Percentiles rank a stretch among this genome's conserved stretches.
Conservation (phyloP, 1,140 invertebrate genomes). For the Nixonia krombeini region DNA sequence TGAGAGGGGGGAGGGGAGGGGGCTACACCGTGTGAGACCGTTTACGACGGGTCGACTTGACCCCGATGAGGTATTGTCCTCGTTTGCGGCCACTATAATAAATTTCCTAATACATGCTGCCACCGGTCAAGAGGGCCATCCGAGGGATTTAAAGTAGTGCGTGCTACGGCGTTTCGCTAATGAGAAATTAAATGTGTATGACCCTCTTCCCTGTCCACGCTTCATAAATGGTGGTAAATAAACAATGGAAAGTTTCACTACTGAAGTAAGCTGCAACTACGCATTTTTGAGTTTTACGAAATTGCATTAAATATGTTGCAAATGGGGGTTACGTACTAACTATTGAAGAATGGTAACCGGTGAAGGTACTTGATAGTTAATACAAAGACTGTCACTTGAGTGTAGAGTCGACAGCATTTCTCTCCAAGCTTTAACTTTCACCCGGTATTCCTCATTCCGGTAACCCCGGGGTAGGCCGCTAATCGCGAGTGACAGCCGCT, state of each 20-base stretch:
- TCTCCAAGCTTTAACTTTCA: not conserved
- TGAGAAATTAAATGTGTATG: too few species aligned
- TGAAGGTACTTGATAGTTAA: constrained; percentile 50
- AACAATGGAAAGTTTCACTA: too few species aligned
- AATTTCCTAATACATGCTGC: constrained; percentile 33
- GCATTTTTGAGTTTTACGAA: too few species aligned
- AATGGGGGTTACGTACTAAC: too few species aligned
- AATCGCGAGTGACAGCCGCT: constrained; percentile 42
- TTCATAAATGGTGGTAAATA: too few species aligned
- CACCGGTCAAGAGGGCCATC: constrained; percentile 1
- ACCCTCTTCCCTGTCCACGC: too few species aligned
- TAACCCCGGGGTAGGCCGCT: constrained; percentile 30
- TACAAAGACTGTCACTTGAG: constrained; percentile 37
- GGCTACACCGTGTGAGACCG: constrained; percentile 9
- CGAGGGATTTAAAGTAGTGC: constrained; percentile 16
- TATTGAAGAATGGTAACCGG: too few species aligned
- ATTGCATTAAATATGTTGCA: too few species aligned
- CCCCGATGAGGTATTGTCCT: constrained; percentile 45
- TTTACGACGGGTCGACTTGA: constrained; percentile 38
- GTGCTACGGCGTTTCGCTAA: too few species aligned
- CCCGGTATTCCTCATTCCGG: constrained; percentile 5
- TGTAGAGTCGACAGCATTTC: constrained; percentile 27
- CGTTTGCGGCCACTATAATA: constrained; percentile 32
- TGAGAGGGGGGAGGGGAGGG: not conserved
- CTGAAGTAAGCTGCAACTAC: too few species aligned